These are phyloP conservation scores for Polypedilum pembai DNA, from an alignment of 1,140 invertebrate genomes.

Conservation along the genomic window DNA sequence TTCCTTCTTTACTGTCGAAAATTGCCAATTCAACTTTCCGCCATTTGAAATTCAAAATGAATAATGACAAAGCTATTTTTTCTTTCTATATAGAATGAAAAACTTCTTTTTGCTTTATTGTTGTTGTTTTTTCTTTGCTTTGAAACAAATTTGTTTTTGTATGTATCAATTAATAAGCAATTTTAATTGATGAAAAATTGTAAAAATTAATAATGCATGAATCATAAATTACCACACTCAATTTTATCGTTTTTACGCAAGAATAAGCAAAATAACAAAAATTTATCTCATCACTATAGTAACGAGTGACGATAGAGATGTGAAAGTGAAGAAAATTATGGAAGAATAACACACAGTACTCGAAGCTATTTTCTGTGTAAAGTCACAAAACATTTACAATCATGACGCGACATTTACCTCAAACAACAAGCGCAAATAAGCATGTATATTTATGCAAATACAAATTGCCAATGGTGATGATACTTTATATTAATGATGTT, in stretches of 20 bases:
- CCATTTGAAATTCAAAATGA: constrained; percentile 18
- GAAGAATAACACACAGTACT: neutral
- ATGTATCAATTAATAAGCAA: too few relatives aligned
- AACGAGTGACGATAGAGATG: too few relatives aligned
- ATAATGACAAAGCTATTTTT: neutral
- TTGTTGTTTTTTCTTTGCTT: too few relatives aligned
- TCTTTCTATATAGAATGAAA: neutral
- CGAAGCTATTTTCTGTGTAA: neutral
- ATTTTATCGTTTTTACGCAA: too few relatives aligned
- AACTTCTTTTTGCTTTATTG: neutral
- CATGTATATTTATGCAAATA: neutral
- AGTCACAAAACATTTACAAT: neutral
- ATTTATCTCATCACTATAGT: too few relatives aligned
- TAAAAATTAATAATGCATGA: too few relatives aligned
- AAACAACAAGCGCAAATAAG: neutral
- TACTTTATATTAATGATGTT: neutral
- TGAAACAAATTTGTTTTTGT: too few relatives aligned
- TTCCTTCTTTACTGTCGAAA: constrained; percentile 5
- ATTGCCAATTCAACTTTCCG: constrained; percentile 16
- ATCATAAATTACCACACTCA: too few relatives aligned
- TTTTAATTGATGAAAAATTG: too few relatives aligned
- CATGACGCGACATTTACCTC: neutral
- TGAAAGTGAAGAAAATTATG: too few relatives aligned
- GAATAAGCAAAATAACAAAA: too few relatives aligned
- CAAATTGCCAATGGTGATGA: neutral